Evolutionary conservation across 2,797 vertebrate species (phyloP), one percentile per base, ranked within the genome.

Genomic region (Parotocinclus haroldoi): DNA sequence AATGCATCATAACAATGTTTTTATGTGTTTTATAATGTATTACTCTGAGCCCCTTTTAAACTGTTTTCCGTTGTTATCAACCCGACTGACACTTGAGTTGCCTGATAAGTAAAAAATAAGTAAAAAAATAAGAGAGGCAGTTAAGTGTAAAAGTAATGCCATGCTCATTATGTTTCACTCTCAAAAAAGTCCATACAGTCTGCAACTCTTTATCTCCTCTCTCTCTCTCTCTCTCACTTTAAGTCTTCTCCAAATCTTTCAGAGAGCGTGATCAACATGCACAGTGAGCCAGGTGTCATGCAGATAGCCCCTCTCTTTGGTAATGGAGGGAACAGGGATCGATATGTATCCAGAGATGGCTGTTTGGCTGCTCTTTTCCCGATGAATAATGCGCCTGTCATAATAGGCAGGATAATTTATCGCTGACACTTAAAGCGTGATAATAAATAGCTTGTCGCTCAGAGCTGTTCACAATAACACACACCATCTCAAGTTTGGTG

Each of bases 361-460:
- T 89, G 85, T 86, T 81, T 63, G 83, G 83, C 80, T 78, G 86
- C 86, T 89, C 89, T 90, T 88, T 91, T 93, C 92, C 92, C 90
- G 91, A 91, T 95, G 95, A 95, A 93, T 93, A 94, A 97, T 93
- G 93, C 87, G 80, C 88, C 94, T 95, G 95, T 97, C 95, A 97
- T 97, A 96, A 96, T 90, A 92, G 90, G 81, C 12, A 63, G 91
- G 91, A 94, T 92, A 92, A 95, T 95, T 93, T 91, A 93, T 93
- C 82, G 93, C 92, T 92, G 92, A 93, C 91, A 92, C 93, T 93
- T 92, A 66, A 66, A 93, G 90, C 87, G 76, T 77, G 56, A 83
- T 93, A 94, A 96, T 92, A 89, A 93, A 96, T 94, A 89, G 90
- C 89, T 92, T 91, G 92, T 93, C 92, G 89, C 82, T 79, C 80